These are phyloP conservation scores for Arvicanthis niloticus DNA, from an alignment of 2,113 vertebrate species.

Conservation along the genomic window DNA sequence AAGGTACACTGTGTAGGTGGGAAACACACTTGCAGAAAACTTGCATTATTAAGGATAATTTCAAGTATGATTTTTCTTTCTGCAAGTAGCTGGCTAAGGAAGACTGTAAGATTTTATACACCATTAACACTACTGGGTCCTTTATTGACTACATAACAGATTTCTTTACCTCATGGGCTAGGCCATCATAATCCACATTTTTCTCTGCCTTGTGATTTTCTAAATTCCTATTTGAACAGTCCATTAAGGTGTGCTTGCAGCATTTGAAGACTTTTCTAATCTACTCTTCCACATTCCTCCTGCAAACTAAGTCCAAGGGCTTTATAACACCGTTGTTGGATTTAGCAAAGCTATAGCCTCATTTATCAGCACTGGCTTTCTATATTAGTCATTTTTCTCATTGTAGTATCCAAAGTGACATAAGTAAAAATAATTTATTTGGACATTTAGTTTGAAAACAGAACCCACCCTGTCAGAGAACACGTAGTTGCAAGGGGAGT, in stretches of 20 bases:
- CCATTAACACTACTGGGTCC: not conserved
- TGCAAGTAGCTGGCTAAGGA: not conserved
- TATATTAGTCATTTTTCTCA: not conserved
- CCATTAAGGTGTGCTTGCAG: not conserved
- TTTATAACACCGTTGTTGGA: not conserved
- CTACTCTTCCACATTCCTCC: not conserved
- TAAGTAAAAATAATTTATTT: not conserved
- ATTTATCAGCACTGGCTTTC: not conserved
- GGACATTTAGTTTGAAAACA: not conserved
- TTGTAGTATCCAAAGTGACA: not conserved
- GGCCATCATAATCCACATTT: too few relatives aligned
- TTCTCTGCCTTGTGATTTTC: not conserved
- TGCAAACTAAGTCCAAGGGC: not conserved
- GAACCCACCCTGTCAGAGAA: not conserved
- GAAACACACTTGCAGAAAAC: not conserved
- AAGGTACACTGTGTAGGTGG: not conserved
- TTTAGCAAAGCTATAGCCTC: too few relatives aligned
- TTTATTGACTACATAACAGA: not conserved
- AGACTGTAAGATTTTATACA: not conserved
- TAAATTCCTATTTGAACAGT: too few relatives aligned
- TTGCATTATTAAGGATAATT: not conserved
- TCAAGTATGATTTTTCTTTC: not conserved
- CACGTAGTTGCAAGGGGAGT: not conserved
- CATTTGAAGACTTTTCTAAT: not conserved
- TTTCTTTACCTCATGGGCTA: not conserved